Conservation (phyloP, 2,113 vertebrate species). For the Atherinomorus stipes region DNA sequence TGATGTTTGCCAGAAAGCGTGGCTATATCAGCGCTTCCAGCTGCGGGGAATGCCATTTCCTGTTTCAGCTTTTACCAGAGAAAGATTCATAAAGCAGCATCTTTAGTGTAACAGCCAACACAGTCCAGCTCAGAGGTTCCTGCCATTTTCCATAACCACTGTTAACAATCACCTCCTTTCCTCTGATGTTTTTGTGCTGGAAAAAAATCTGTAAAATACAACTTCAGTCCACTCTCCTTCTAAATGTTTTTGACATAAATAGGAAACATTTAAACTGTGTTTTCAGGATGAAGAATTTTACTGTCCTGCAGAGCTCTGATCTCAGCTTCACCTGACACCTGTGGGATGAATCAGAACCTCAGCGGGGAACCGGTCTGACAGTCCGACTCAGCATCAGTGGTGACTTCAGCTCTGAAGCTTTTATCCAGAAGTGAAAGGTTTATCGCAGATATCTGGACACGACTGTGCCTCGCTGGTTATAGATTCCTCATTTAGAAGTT, state of each 20-base stretch:
- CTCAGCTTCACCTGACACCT: not conserved
- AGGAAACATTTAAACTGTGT: not conserved
- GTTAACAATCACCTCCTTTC: not conserved
- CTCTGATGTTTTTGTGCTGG: not conserved
- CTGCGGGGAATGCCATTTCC: too few relatives aligned
- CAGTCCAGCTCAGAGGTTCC: too few relatives aligned
- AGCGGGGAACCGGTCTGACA: conserved; percentile 1
- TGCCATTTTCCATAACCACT: too few relatives aligned
- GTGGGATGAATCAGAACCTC: not conserved
- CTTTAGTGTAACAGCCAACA: too few relatives aligned
- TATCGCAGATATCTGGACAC: not conserved
- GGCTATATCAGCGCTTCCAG: too few relatives aligned
- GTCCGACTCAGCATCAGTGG: not conserved
- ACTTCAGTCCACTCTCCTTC: not conserved
- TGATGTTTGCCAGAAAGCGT: too few relatives aligned
- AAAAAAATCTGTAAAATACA: not conserved
- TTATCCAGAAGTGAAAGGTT: not conserved
- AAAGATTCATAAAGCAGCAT: too few relatives aligned
- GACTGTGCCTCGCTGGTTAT: not conserved
- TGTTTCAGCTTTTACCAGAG: too few relatives aligned
- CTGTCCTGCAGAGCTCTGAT: not conserved
- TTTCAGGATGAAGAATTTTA: not conserved
- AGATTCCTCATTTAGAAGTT: not conserved
- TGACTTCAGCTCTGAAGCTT: conserved; percentile 3
- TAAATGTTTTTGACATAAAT: not conserved